Conservation (phyloP, 2,888 invertebrate genomes). For the Polydrusus cervinus region DNA sequence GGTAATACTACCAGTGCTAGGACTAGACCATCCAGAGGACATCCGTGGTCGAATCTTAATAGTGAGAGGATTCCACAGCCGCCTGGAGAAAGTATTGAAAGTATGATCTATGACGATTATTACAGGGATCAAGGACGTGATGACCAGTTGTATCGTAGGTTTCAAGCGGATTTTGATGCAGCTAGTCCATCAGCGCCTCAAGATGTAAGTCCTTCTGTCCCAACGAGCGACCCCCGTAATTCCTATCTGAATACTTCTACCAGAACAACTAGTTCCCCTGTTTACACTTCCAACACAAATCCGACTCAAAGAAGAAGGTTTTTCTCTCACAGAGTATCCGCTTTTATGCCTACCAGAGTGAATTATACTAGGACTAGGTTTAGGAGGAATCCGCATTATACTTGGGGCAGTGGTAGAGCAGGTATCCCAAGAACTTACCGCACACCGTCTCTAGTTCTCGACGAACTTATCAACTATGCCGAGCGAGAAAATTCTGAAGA, state of each 20-base stretch:
- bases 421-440: conserved; percentile 50
- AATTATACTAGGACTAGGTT: conserved; percentile 60
- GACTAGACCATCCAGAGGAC: conserved; percentile 39
- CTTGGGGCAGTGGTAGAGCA: conserved; percentile 54
- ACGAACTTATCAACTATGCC: conserved; percentile 69
- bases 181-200: conserved; percentile 3
- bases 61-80: conserved; percentile 22
- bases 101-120: conserved; percentile 28
- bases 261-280: conserved; percentile 59
- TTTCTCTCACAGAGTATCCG: conserved; percentile 65
- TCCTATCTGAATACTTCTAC: conserved; percentile 39
- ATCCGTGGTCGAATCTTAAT: conserved; percentile 1
- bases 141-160: conserved; percentile 14
- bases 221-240: conserved; percentile 11
- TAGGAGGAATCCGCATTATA: conserved; percentile 57
- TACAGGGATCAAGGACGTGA: conserved; percentile 1
- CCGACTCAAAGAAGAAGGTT: conserved; percentile 60
- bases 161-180: conserved; percentile 26
- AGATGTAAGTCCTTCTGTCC: conserved; percentile 33
- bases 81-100: conserved; percentile 43
- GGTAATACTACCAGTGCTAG: conserved; percentile 38
- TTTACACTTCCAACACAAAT: conserved; percentile 55
- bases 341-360: conserved; percentile 67
- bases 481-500: conserved; percentile 66
- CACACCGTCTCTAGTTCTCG: conserved; percentile 60